Evolutionary conservation across 2,113 vertebrate genomes (phyloP).

Genomic region (Vulpes ferrilata): DNA sequence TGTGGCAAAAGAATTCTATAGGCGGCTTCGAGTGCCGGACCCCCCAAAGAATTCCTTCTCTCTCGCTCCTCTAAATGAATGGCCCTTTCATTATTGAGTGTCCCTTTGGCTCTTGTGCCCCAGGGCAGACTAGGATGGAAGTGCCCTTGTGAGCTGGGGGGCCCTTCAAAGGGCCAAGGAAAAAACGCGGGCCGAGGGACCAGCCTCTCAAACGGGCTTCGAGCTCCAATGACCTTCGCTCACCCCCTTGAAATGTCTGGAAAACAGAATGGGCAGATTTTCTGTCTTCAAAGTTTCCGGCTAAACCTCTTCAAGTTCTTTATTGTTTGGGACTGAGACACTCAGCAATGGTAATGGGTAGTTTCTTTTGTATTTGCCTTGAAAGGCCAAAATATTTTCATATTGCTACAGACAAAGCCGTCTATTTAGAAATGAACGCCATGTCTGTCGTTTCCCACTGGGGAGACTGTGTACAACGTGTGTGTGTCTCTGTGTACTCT

Average conservation of each 20-base stretch:
- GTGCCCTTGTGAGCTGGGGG: conserved; percentile 54
- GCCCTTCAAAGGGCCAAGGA: conserved; percentile 61
- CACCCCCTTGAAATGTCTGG: conserved; percentile 76
- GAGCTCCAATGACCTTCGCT: conserved; percentile 59
- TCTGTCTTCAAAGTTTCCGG: conserved; percentile 79
- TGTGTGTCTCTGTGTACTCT: conserved; percentile 52
- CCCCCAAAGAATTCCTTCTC: conserved; percentile 57
- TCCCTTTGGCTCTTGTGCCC: conserved; percentile 71
- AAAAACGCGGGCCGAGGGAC: conserved; percentile 23
- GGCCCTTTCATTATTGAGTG: conserved; percentile 50
- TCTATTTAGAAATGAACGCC: conserved; percentile 62
- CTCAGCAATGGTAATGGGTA: conserved; percentile 66
- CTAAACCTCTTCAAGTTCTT: conserved; percentile 78
- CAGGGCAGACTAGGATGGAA: conserved; percentile 65
- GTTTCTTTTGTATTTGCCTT: conserved; percentile 74
- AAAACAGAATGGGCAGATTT: conserved; percentile 79
- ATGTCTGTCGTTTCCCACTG: conserved; percentile 36
- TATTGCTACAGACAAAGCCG: conserved; percentile 74
- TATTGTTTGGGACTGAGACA: conserved; percentile 73
- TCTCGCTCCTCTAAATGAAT: conserved; percentile 54
- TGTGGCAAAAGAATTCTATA: conserved; percentile 52
- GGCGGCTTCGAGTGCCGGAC: conserved; percentile 46
- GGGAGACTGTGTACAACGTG: background rate
- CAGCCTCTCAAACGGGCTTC: conserved; percentile 47
- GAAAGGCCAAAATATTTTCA: conserved; percentile 80